phyloP scores from a whole-genome alignment of 2,888 invertebrate species.

The Heliconius sara region DNA sequence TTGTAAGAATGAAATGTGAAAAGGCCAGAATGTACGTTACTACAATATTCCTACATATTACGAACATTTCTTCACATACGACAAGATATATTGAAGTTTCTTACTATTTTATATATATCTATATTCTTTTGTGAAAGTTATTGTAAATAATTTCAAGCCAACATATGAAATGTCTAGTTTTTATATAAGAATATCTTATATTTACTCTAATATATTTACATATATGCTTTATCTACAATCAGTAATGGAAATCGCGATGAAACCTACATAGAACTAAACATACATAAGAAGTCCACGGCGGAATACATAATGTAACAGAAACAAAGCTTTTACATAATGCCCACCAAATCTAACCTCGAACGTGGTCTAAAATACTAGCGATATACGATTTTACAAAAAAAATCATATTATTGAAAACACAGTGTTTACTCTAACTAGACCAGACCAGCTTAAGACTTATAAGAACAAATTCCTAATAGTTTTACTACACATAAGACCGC shows the following conservation, averaged over 20 bases:
- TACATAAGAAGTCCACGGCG: conserved; percentile 64
- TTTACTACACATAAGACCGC: not conserved
- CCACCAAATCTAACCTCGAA: conserved; percentile 76
- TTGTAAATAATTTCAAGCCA: not conserved
- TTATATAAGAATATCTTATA: not conserved
- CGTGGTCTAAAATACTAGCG: conserved; percentile 54
- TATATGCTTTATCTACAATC: conserved; percentile 40
- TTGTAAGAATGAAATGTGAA: conserved; percentile 28
- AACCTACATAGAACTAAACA: conserved; percentile 51
- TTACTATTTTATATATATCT: too few species aligned
- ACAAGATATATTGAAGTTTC: not conserved
- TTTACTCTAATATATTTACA: not conserved
- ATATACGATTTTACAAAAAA: conserved; percentile 7
- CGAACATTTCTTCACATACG: not conserved
- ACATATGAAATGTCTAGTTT: not conserved
- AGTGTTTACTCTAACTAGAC: not conserved
- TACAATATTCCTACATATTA: conserved; percentile 7
- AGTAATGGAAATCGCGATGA: conserved; percentile 46
- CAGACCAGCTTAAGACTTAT: not conserved
- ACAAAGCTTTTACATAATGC: conserved; percentile 78
- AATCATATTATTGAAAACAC: not conserved
- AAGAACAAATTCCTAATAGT: not conserved
- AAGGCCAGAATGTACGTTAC: conserved; percentile 17
- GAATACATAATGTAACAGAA: conserved; percentile 76
- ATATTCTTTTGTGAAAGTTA: not conserved